Evolutionary conservation across 2,797 vertebrate genomes (phyloP).

Genomic region (Hydrolagus colliei): DNA sequence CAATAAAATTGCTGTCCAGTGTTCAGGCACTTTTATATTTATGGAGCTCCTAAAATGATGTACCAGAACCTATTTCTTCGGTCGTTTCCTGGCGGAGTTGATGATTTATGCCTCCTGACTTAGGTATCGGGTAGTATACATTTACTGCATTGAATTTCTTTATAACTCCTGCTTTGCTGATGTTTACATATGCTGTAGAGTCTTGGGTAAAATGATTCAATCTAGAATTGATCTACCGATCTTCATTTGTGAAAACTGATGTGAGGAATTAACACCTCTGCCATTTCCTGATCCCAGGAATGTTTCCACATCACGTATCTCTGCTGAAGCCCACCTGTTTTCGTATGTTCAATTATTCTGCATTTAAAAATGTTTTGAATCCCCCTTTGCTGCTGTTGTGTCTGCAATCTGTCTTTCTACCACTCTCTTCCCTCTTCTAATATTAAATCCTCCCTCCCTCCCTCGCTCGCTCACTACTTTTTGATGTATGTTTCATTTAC

Average conservation of each 20-base stretch:
- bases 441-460: not conserved
- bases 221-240: not conserved
- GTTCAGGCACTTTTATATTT: not conserved
- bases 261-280: not conserved
- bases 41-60: not conserved
- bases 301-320: not conserved
- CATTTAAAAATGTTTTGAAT: not conserved
- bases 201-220: not conserved
- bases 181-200: not conserved
- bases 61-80: not conserved
- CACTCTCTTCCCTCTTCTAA: not conserved
- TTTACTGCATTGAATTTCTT: not conserved
- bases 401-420: not conserved
- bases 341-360: no score
- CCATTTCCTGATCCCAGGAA: not conserved
- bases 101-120: not conserved
- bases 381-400: not conserved
- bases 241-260: not conserved
- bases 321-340: no score
- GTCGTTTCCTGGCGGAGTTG: not conserved
- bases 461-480: no score
- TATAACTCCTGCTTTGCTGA: not conserved
- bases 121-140: no score
- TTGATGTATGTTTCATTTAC: no score
- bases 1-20: not conserved